Percentiles rank a stretch among this genome's conserved stretches.
These are phyloP conservation scores for Nibea albiflora DNA, from an alignment of 2,113 vertebrate genomes.

Conservation along the genomic window DNA sequence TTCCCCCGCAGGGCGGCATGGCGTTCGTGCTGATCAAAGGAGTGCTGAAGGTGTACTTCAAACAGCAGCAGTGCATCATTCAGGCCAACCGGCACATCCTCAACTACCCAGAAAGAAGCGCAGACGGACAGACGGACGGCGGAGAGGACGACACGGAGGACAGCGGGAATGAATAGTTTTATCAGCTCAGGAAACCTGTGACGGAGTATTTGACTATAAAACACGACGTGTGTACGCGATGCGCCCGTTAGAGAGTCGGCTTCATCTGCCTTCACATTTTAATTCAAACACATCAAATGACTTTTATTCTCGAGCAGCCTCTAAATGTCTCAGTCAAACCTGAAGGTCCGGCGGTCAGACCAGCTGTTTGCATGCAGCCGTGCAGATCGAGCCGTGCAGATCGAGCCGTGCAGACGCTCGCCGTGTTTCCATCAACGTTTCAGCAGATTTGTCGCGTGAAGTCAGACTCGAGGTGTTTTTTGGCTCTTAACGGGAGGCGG, in stretches of 20 bases:
- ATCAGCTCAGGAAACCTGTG: background rate
- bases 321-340: background rate
- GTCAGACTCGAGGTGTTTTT: too few species aligned
- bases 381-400: too few species aligned
- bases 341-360: background rate
- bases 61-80: slow-evolving; percentile 83
- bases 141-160: slow-evolving; percentile 74
- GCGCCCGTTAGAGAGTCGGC: background rate
- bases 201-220: background rate
- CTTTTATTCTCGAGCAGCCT: background rate
- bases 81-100: slow-evolving; percentile 83
- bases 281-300: background rate
- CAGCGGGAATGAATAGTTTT: slow-evolving; percentile 66
- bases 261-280: background rate
- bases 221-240: background rate
- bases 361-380: background rate
- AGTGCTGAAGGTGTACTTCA: slow-evolving; percentile 84
- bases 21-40: slow-evolving; percentile 84
- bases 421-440: too few species aligned
- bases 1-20: slow-evolving; percentile 78
- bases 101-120: slow-evolving; percentile 73
- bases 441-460: too few species aligned
- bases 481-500: too few species aligned
- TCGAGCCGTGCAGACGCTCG: too few species aligned
- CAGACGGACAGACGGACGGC: background rate